Conservation (phyloP, 2,113 vertebrate species). For the Erythrocebus patas region DNA sequence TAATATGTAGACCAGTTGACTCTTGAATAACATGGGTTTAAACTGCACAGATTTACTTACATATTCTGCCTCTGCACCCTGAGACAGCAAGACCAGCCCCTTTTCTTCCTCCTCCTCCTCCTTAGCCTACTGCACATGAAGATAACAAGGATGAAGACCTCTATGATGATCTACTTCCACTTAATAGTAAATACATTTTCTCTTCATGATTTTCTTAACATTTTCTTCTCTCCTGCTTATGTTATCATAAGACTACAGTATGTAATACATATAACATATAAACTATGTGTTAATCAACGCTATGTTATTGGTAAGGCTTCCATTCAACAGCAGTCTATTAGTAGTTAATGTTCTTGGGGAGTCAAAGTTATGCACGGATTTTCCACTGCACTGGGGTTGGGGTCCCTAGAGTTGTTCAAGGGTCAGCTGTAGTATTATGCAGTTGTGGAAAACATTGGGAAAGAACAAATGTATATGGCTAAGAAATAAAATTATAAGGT, state of each 20-base stretch:
- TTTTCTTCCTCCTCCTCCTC: neutral
- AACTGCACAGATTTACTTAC: neutral
- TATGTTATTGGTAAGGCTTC: neutral
- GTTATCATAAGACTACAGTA: neutral
- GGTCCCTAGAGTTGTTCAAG: neutral
- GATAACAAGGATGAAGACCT: neutral
- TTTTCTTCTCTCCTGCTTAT: neutral
- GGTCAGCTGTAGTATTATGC: neutral
- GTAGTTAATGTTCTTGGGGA: neutral
- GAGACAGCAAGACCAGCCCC: neutral
- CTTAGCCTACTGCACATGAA: neutral
- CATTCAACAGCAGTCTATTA: neutral
- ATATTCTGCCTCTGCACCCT: neutral
- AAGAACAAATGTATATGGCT: neutral
- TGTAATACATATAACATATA: neutral
- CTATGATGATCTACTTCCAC: neutral
- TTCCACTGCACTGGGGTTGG: neutral
- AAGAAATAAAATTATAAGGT: neutral
- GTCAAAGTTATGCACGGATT: neutral
- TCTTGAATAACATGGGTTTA: neutral
- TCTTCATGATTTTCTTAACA: neutral
- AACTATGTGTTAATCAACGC: neutral
- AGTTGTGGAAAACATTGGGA: neutral
- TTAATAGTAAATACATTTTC: neutral
- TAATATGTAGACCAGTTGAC: neutral